Evolutionary conservation across 2,113 vertebrate species (phyloP).

Genomic region (Corythaeola cristata): DNA sequence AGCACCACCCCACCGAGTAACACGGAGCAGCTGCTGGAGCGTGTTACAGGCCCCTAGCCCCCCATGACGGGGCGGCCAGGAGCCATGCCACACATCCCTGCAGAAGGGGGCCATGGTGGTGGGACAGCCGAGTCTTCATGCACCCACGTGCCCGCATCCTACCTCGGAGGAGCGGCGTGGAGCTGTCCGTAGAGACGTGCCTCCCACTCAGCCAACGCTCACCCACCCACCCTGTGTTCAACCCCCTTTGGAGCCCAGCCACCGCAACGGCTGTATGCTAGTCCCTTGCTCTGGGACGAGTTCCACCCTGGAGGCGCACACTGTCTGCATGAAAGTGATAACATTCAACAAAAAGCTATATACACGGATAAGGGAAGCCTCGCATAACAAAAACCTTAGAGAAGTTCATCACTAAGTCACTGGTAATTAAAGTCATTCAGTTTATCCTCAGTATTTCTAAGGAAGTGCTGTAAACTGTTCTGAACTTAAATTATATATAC

Average conservation of each 20-base stretch:
- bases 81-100: not conserved
- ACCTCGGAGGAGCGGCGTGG: rapidly evolving
- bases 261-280: not conserved
- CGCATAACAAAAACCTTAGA: not conserved
- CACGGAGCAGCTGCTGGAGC: not conserved
- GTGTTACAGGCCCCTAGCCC: rapidly evolving
- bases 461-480: not conserved
- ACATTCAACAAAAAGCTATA: not conserved
- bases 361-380: not conserved
- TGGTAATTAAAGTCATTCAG: not conserved
- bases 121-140: too few relatives aligned
- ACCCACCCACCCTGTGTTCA: rapidly evolving
- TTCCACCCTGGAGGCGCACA: not conserved
- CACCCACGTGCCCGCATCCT: rapidly evolving
- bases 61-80: rapidly evolving
- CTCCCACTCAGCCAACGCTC: not conserved
- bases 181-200: rapidly evolving
- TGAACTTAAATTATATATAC: not conserved
- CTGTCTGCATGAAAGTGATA: not conserved
- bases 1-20: not conserved
- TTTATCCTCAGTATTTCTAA: not conserved
- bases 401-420: not conserved
- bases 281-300: not conserved
- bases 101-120: not conserved
- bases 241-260: not conserved